These are phyloP conservation scores for Drepanosiphum platanoidis DNA, from an alignment of 2,888 invertebrate genomes.

Conservation along the genomic window DNA sequence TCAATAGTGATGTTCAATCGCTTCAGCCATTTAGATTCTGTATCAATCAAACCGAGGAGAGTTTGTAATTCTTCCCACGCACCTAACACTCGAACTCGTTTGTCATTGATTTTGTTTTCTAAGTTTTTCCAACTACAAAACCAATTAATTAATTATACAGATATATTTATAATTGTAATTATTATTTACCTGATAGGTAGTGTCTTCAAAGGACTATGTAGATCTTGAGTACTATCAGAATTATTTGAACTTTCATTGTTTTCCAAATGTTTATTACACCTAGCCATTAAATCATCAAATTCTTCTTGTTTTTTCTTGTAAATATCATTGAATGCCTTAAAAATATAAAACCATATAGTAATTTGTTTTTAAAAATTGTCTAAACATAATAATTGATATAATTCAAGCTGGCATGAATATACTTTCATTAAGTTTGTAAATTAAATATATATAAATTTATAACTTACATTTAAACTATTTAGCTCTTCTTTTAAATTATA, in stretches of 20 bases:
- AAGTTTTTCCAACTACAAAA: slow-evolving; percentile 46
- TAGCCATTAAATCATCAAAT: slow-evolving; percentile 17
- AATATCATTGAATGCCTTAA: slow-evolving; percentile 20
- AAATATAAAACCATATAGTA: slow-evolving; percentile 1
- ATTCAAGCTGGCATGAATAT: too few species aligned
- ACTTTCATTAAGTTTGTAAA: too few species aligned
- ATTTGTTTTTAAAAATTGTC: not conserved
- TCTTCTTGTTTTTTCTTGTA: slow-evolving; percentile 54
- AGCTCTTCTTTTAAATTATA: slow-evolving; percentile 46
- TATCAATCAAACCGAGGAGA: slow-evolving; percentile 15
- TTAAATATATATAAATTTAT: too few species aligned
- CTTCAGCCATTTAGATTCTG: slow-evolving; percentile 27
- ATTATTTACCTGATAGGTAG: slow-evolving; percentile 39
- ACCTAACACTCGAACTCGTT: not conserved
- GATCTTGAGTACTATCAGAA: slow-evolving; percentile 3
- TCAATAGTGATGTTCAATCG: slow-evolving; percentile 27
- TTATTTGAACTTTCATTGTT: not conserved
- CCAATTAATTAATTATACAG: not conserved
- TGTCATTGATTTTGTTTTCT: slow-evolving; percentile 31
- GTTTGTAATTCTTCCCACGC: slow-evolving; percentile 45
- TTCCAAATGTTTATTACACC: slow-evolving; percentile 31
- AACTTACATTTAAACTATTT: slow-evolving; percentile 41
- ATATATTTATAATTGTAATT: not conserved
- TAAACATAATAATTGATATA: not conserved
- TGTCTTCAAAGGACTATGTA: slow-evolving; percentile 20